Evolutionary conservation across 2,113 vertebrate genomes (phyloP).

Genomic region (Trematomus loennbergii): DNA sequence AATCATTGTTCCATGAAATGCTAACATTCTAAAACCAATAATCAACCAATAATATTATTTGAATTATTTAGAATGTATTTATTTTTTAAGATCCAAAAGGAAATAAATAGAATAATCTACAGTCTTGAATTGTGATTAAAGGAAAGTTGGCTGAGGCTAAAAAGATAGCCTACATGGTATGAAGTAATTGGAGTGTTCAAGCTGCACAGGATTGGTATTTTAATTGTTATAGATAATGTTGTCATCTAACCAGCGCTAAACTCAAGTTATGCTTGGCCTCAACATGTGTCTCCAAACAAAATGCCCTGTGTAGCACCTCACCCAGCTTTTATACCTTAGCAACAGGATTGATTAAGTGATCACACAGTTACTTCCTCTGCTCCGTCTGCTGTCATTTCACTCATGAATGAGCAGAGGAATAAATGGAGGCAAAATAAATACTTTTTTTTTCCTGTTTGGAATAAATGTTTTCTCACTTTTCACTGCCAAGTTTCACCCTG

Average conservation of each 20-base stretch:
- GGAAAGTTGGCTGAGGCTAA: too few species aligned
- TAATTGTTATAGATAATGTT: slow-evolving; percentile 15
- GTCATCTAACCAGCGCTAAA: slow-evolving; percentile 8
- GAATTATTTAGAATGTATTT: too few species aligned
- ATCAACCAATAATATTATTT: too few species aligned
- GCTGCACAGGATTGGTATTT: neutral
- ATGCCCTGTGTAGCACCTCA: slow-evolving; percentile 6
- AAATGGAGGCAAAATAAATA: slow-evolving; percentile 4
- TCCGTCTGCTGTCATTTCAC: slow-evolving; percentile 30
- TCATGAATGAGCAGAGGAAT: slow-evolving; percentile 28
- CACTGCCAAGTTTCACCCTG: slow-evolving; percentile 10
- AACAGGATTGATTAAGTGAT: slow-evolving; percentile 42
- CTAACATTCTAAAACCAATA: too few species aligned
- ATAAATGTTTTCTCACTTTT: slow-evolving; percentile 12
- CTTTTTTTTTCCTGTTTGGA: neutral
- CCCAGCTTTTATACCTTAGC: slow-evolving; percentile 40
- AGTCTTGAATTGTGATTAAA: neutral
- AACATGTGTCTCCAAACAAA: slow-evolving; percentile 41
- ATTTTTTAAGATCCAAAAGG: neutral
- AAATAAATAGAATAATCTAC: neutral
- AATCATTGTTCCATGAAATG: neutral
- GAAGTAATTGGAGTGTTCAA: neutral
- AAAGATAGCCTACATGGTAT: neutral
- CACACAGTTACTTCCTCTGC: neutral
- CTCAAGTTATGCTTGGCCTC: slow-evolving; percentile 21